Evolutionary conservation across 2,797 vertebrate genomes (phyloP), one percentile per base, ranked within the genome.

Genomic region (Sternotherus odoratus): DNA sequence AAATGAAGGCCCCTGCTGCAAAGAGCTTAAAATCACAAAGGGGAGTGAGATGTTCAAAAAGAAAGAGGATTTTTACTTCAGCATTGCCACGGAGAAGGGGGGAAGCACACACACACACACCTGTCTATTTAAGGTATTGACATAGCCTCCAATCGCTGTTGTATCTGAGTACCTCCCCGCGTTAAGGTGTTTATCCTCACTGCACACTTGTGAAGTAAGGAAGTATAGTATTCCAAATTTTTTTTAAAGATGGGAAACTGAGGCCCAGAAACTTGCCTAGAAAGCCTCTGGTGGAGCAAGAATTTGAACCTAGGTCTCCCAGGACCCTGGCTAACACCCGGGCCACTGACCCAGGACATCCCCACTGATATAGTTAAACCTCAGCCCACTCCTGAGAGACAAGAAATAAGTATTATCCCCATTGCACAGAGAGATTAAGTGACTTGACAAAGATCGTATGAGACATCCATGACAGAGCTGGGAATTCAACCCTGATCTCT

Each of bases 101-200:
- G 43, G 7, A 28, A 46, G 24, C 23, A 39, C 72, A 28, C 43
- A 43, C 43, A 43, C 43, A 43, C 43, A 43, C 5, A 46, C 24
- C 12, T 28, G 15, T 46, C 72, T 74, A 30, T 75, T 30, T 75
- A 75, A 48, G 24, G 72, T 75, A 75, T 5, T 16, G 6, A 28
- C 4, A 7, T 48, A 48, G 26, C 43, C 54, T 23, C 12, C 28
- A 36, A 72, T 28, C 39, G 5, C 46, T 0, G 0, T 77, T 12
- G 83, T 90, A 83, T 49, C 91, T 92, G 93, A 95, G 93, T 74
- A 79, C 82, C 92, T 89, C 83, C 48, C 15, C 53, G 51, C 1
- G 49, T 12, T 13, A 7, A 54, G 83, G 82, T 85, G 26, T 54
- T 94, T 74, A 51, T 96, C 91, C 79, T 36, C 2, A 4, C 85